Base-by-base conservation (phyloP, 2,113 vertebrate genomes). In the Hippocampus guttulatus region DNA sequence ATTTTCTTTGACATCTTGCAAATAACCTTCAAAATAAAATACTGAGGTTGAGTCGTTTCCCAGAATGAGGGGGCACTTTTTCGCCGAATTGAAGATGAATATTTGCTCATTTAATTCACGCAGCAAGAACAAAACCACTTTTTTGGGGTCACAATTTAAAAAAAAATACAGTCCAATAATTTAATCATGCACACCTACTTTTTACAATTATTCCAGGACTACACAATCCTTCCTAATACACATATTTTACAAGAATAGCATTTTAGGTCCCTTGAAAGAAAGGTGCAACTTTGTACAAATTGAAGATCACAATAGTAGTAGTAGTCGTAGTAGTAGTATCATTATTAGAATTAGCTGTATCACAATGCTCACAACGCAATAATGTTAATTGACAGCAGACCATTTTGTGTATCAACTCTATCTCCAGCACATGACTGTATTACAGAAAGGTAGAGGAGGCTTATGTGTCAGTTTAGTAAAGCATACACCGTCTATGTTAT, bases 21-120 rank as follows among this genome's bases (percentile, higher is more conserved):
- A 91, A 85, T 82, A 83, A 87, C 82, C 76, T 76, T 88, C 71
- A 81, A 80, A 87, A 85, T 75, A 84, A 87, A 85, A 73, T 74
- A 78, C 68, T 55, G 67, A 54, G 72, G 55, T 55, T 84, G 75
- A 73, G 69, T 66, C 69, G 58, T 43, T 75, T 75, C 78, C 68
- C 84, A 62, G 41, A 73, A 67, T 78, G 70, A 58, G n/a, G 45
- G 21, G 8, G 3, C 62, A 70, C 47, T 70, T 69, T 67, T 30
- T 38, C 3, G 38, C 55, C 52, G 45, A 55, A 68, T 38, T 72
- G 45, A 38, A 52, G 41, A 67, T 66, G 12, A 54, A 70, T 63
- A 30, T 47, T 49, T 47, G 8, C 27, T 1, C 4, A 27, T 15
- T 14, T n/a, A 69, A 65, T 69, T 78, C 68, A 72, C n/a, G 1